Evolutionary conservation across 1,140 invertebrate genomes (phyloP), one percentile per base, ranked within the genome.

Genomic region (Agrilus planipennis): DNA sequence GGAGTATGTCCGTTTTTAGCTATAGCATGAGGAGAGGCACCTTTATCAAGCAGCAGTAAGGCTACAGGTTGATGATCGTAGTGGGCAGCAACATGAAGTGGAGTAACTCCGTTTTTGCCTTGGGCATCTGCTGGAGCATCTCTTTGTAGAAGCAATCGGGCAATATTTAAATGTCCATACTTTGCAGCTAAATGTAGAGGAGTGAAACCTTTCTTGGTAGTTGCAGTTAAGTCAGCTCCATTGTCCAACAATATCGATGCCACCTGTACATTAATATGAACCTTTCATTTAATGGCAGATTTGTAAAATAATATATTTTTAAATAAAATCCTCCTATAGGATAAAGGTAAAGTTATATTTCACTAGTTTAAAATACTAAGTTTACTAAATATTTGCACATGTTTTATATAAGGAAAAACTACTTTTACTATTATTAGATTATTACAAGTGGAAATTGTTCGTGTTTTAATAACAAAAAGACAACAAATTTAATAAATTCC

Each of bases 1-100:
- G 95, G 89, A 21, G 90, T 96, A 62, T 98, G 94, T 4, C 94
- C 94, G 73, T 99, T 99, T 71, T 96, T 96, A 31, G 95, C 94
- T 52, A 83, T 77, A 17, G 89, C 84, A 63, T 97, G 89, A 12
- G 94, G 91, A 2, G 89, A 92, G 12, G 95, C 93, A 46, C 89
- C 89, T 68, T 89, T 86, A 55, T 96, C 89, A 12, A 99, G 65
- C 14, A 99, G 67, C 28, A 97, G 67, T 22, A 92, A 61, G 1
- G 89, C 91, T 10, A 96, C 88, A 53, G 89, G 83, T 45, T 89
- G 87, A 62, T 97, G 88, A 64, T 96, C 91, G 60, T 99, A 99
- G 62, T 99, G 95, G 20, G 90, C 86, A 34, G 95, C 94, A 47
- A 99, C 91, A 59, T 98, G 93, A 32, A 99, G 71, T 7, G 95